Base-by-base conservation (phyloP, 1,140 invertebrate genomes). In the Lutraria rhynchaena region DNA sequence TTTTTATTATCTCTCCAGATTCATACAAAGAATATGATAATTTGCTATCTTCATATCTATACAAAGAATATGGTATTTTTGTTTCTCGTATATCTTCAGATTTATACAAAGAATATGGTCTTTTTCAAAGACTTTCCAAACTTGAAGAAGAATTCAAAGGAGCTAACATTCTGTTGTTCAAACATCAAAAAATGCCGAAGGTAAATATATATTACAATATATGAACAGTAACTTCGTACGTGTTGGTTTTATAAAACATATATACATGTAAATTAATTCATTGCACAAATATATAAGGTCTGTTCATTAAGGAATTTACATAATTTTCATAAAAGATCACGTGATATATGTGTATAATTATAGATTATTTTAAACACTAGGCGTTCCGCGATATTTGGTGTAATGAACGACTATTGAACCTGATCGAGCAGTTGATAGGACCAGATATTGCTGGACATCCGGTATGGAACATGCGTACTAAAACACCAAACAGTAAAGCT, bases 101-200 rank as follows among this genome's bases (percentile, higher is more conserved):
- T 61, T 57, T 90, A 29, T 88, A 90, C 84, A 86, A 87, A 31
- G 89, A 91, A 13, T 84, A 70, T 80, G 88, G 89, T 13, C 77
- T 91, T 27, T 90, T 88, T 78, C 75, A 90, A 63, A 70, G 91
- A 73, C 85, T 92, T 17, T 87, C 87, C 13, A 78, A 85, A 65
- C 84, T 92, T 5, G 89, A 92, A 44, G 84, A 88, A 41, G 91
- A 90, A 53, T 92, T 89, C 53, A 89, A 89, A 4, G 91, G 91
- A 35, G 87, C 91, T 1, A 88, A 88, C 46, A 86, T 92, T 44
- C 53, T 92, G 15, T 77, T 91, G 3, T 87, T 88, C 51, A 92
- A 92, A 83, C 69, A 83, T 55, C 86, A 86, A n/a, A 84, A 85
- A 67, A 65, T 92, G 58, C 85, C 89, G 51, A 71, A 87, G 85